Percentiles rank a stretch among this genome's conserved stretches.
phyloP scores from a whole-genome alignment of 2,797 vertebrate genomes.

The Epinephelus malabaricus region DNA sequence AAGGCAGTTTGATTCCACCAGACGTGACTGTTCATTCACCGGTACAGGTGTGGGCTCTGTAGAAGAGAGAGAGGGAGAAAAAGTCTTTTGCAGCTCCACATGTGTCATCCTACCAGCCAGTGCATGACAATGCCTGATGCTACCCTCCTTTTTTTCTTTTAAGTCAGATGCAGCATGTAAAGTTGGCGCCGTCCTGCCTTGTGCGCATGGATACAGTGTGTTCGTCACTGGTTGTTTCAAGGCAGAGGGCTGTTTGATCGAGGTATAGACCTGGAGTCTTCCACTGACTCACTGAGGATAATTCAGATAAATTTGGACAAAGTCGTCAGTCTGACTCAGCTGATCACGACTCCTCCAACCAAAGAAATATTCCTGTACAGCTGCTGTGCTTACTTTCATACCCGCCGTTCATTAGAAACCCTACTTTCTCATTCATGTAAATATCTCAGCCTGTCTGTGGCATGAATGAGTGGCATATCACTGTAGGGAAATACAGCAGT shows the following conservation, averaged over 20 bases:
- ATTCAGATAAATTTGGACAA: constrained; percentile 68
- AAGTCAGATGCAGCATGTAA: constrained; percentile 14
- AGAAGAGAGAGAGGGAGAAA: neutral
- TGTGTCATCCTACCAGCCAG: constrained; percentile 3
- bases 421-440: neutral
- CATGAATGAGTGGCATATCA: neutral
- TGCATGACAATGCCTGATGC: constrained; percentile 8
- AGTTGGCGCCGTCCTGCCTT: constrained; percentile 33
- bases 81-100: constrained; percentile 6
- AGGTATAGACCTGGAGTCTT: constrained; percentile 54
- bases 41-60: constrained; percentile 49
- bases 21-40: constrained; percentile 56
- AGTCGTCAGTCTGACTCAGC: constrained; percentile 78
- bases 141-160: constrained; percentile 15
- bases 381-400: constrained; percentile 1
- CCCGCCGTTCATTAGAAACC: neutral
- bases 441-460: neutral
- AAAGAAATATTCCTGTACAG: neutral
- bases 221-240: constrained; percentile 63
- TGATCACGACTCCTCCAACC: constrained; percentile 55
- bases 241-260: constrained; percentile 45
- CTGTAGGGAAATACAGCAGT: constrained; percentile 57
- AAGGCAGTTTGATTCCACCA: constrained; percentile 63
- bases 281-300: constrained; percentile 76
- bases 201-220: constrained; percentile 43